Evolutionary conservation across 1,140 invertebrate species (phyloP), one percentile per base, ranked within the genome.

Genomic region (Argopecten irradians): DNA sequence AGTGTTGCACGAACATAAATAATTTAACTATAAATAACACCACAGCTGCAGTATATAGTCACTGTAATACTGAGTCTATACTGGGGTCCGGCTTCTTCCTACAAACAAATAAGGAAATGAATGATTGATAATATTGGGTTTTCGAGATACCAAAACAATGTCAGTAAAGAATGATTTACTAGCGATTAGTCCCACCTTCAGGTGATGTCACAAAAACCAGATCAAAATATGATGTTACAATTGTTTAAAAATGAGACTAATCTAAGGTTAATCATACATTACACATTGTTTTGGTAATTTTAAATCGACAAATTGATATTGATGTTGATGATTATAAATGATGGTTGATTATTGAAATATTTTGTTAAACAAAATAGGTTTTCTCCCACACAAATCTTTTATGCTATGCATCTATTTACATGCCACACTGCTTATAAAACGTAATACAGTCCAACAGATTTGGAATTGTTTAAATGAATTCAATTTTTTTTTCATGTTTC

Each of bases 61-160:
- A 93, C 91, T 93, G 92, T 39, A 93, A 89, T 34, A 93, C 35
- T 14, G 87, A 86, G 82, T 93, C 91, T 22, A 93, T 86, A 34
- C 91, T 91, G n/a, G 86, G 85, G 16, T 89, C 90, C 71, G 92
- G 91, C 33, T 87, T 88, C 83, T 92, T 91, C 84, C 91, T 93
- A 87, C 8, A 90, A 92, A 55, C 87, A 39, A 41, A 19, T 86
- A 89, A 87, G 19, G 1, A 55, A 85, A 0, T 22, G 19, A 35
- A 19, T 87, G 22, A 1, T 13, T 2, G 34, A 36, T 34, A 22
- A 34, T 83, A 83, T 32, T 82, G 36, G 33, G n/a, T n/a, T n/a
- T n/a, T n/a, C n/a, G n/a, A n/a, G n/a, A n/a, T n/a, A n/a, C n/a
- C n/a, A n/a, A n/a, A 83, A 22, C 13, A 36, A 32, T 87, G 32